phyloP scores from a whole-genome alignment of 2,113 vertebrate genomes.

The Dinomys branickii region DNA sequence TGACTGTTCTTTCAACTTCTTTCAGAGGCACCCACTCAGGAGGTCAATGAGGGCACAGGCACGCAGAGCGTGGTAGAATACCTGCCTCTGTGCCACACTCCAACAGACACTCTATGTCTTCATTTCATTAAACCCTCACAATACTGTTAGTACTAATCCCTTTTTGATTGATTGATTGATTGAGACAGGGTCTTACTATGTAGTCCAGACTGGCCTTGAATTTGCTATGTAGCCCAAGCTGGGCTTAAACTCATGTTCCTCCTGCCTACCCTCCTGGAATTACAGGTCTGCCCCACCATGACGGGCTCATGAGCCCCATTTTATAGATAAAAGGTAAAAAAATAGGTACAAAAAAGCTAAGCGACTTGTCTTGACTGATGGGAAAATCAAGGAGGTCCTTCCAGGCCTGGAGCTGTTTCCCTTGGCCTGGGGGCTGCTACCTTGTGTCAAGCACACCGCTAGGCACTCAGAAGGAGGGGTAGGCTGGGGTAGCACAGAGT shows the following conservation, averaged over 20 bases:
- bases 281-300: neutral
- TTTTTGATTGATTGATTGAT: neutral
- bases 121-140: neutral
- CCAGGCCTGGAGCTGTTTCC: neutral
- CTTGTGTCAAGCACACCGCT: neutral
- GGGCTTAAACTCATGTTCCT: neutral
- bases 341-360: neutral
- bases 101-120: neutral
- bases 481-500: neutral
- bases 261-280: neutral
- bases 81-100: neutral
- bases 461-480: neutral
- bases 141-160: neutral
- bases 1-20: conserved; percentile 14
- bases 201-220: neutral
- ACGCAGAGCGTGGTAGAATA: neutral
- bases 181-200: neutral
- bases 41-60: neutral
- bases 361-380: neutral
- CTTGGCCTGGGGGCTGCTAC: neutral
- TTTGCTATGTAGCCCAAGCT: neutral
- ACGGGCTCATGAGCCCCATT: neutral
- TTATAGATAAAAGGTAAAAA: neutral
- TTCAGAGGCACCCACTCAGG: neutral
- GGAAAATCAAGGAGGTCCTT: neutral